Percentiles rank a stretch among this genome's conserved stretches.
phyloP scores from a whole-genome alignment of 2,888 invertebrate genomes.

The Coelogynopora nodosa region DNA sequence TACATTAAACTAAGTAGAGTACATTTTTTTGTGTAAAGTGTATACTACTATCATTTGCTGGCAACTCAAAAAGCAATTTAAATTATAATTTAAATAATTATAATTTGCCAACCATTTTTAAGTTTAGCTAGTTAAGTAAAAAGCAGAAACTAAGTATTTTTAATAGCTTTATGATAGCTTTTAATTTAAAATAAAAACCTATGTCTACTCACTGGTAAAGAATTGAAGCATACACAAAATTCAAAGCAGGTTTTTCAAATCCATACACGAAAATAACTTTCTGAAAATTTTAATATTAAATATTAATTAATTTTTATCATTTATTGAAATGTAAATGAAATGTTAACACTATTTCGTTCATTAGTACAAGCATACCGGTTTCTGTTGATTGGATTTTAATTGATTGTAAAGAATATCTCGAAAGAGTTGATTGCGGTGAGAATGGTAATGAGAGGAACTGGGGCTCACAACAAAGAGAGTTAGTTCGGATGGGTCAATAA shows the following conservation, averaged over 20 bases:
- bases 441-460: background rate
- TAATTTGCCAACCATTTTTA: too few species aligned
- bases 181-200: background rate
- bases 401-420: background rate
- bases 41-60: background rate
- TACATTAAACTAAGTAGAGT: too few species aligned
- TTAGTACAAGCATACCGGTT: background rate
- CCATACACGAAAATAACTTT: background rate
- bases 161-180: too few species aligned
- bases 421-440: background rate
- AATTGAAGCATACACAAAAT: conserved; percentile 2
- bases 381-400: background rate
- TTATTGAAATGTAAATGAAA: too few species aligned
- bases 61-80: too few species aligned
- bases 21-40: too few species aligned
- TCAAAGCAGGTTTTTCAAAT: background rate
- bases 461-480: background rate
- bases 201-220: background rate
- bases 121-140: too few species aligned
- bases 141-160: too few species aligned
- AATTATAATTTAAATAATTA: background rate
- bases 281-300: background rate
- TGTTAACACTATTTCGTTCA: too few species aligned
- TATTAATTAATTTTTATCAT: too few species aligned
- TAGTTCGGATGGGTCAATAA: background rate